Base-by-base conservation (phyloP, 1,140 invertebrate species). In the Anoplophora glabripennis region DNA sequence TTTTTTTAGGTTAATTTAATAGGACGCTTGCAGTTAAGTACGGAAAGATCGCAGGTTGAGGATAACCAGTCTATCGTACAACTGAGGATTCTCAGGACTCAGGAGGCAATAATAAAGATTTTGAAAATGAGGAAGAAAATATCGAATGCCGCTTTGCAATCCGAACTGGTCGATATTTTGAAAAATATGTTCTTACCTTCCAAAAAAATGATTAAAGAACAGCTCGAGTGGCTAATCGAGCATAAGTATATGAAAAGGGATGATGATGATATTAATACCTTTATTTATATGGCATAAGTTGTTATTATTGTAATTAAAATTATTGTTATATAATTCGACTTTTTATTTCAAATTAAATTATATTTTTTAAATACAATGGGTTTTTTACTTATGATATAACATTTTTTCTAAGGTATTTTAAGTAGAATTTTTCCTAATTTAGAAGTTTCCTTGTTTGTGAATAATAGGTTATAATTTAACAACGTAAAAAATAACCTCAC, bases 101-200 rank as follows among this genome's bases (percentile, higher is more conserved):
- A 98, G 86, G 95, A 98, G 79, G 95, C 94, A n/a, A 96, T 98
- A 60, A 97, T 99, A 60, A 98, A 98, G 78, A 98, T 99, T 53
- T 83, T 99, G 75, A 99, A 99, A 77, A 98, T 97, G 93, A 83
- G 96, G 53, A 98, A 98, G 77, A 84, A 86, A 40, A 94, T 98
- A 47, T 90, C 88, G 12, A 98, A 97, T 76, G 92, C 90, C 45
- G 92, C 96, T 63, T 79, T 99, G 44, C 96, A 99, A 81, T 93
- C 92, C 37, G 96, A 99, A 83, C 81, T 99, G 37, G 90, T 99
- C 7, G 96, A 99, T 79, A 97, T 99, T 76, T 80, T 99, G 48
- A 98, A 98, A 79, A 98, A 99, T 76, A 98, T 98, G 94, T 99
- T 99, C 81, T 79, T 98, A 66, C 97, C 97, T 33, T 96, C 94